Evolutionary conservation across 2,797 vertebrate genomes (phyloP).

Genomic region (Dermochelys coriacea): DNA sequence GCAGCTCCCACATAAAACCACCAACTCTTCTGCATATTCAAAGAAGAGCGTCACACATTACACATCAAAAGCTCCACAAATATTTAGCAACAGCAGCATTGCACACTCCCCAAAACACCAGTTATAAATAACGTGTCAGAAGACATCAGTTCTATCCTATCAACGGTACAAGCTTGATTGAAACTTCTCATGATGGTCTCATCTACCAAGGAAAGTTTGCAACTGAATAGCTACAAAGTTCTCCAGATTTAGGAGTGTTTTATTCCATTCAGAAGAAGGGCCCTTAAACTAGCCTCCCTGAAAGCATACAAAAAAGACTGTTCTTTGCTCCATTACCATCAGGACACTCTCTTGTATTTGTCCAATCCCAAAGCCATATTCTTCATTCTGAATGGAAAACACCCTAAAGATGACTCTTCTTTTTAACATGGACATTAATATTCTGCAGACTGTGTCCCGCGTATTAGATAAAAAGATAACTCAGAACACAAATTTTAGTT

Average conservation of each 20-base stretch:
- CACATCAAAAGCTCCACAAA: neutral
- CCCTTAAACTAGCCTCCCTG: neutral
- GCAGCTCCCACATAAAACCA: neutral
- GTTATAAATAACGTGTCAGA: neutral
- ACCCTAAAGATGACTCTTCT: neutral
- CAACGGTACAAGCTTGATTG: neutral
- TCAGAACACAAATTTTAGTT: neutral
- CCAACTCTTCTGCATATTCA: neutral
- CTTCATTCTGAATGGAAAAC: neutral
- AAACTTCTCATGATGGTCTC: too few species aligned
- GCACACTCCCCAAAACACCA: neutral
- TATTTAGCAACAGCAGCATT: neutral
- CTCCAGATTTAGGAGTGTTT: neutral
- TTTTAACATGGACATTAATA: neutral
- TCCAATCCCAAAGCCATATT: too few species aligned
- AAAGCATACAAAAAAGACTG: neutral
- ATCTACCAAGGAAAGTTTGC: neutral
- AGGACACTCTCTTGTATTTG: neutral
- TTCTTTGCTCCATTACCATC: neutral
- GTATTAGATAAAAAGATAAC: neutral
- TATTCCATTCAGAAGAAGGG: neutral
- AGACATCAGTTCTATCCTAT: neutral
- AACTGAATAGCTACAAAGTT: neutral
- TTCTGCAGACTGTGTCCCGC: neutral
- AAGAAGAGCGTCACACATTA: neutral